Percentiles rank a stretch among this genome's conserved stretches.
Evolutionary conservation across 2,888 invertebrate genomes (phyloP).

Genomic region (Cephus pygmeus): DNA sequence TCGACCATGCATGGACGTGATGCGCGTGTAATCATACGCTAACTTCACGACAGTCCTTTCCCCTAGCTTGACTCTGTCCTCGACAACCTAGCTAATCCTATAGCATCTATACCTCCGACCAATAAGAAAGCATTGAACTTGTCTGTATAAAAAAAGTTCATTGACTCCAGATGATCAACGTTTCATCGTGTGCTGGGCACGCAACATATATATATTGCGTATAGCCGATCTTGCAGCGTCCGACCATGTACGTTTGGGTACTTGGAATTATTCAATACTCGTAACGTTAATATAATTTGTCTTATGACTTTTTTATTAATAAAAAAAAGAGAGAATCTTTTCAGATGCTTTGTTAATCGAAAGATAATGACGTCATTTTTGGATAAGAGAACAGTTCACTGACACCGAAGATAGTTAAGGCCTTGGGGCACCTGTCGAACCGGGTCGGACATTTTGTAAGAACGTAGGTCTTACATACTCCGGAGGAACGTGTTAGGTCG

Average conservation of each 20-base stretch:
- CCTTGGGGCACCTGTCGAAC: not conserved
- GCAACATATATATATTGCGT: not conserved
- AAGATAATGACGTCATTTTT: not conserved
- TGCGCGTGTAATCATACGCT: slow-evolving; percentile 41
- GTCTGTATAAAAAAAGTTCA: not conserved
- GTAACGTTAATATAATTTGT: not conserved
- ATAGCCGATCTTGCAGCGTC: not conserved
- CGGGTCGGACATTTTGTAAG: not conserved
- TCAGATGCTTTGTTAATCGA: not conserved
- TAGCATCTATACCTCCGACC: not conserved
- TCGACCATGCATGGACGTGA: slow-evolving; percentile 44
- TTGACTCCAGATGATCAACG: not conserved
- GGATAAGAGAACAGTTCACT: slow-evolving; percentile 33
- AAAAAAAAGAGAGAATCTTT: not conserved
- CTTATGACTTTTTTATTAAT: not conserved
- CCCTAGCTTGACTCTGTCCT: not conserved
- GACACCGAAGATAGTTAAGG: slow-evolving; percentile 24
- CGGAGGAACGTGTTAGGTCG: not conserved
- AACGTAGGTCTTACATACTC: not conserved
- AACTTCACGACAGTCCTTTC: not conserved
- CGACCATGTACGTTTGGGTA: not conserved
- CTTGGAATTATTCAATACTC: not conserved
- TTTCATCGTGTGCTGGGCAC: not conserved
- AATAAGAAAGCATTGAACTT: not conserved
- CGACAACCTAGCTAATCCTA: not conserved